These are phyloP conservation scores for Drosophila algonquin DNA, from an alignment of 2,888 invertebrate genomes.

Conservation along the genomic window DNA sequence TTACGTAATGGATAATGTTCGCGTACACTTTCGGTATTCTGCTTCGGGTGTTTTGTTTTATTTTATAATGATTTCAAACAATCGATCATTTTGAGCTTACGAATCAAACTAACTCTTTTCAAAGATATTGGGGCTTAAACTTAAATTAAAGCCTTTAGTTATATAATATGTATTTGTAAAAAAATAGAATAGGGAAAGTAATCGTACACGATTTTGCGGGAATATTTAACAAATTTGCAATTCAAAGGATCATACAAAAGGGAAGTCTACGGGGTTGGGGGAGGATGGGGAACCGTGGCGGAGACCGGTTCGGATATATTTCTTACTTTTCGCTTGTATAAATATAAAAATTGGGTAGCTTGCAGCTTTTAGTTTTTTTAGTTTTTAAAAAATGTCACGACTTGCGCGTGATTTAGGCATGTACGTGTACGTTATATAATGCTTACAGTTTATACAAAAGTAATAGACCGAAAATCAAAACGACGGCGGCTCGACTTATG, in stretches of 20 bases:
- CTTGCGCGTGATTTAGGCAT: conserved; percentile 49
- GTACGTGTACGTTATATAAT: conserved; percentile 31
- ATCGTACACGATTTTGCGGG: conserved; percentile 13
- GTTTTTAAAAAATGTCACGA: conserved; percentile 54
- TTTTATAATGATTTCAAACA: conserved; percentile 23
- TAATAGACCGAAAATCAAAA: conserved; percentile 22
- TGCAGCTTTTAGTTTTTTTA: conserved; percentile 60
- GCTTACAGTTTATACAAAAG: conserved; percentile 35
- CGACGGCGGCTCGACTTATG: conserved; percentile 9
- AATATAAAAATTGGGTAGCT: conserved; percentile 70
- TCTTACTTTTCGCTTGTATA: conserved; percentile 51
- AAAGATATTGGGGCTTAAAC: conserved; percentile 54
- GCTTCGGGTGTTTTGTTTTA: conserved; percentile 5
- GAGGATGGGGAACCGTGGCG: conserved; percentile 13
- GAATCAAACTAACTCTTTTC: conserved; percentile 47
- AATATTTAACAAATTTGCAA: conserved; percentile 34
- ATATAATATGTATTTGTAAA: conserved; percentile 26
- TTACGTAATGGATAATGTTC: conserved; percentile 19
- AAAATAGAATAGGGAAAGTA: conserved; percentile 14
- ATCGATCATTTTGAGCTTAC: conserved; percentile 50
- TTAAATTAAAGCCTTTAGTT: conserved; percentile 55
- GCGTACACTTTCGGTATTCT: conserved; percentile 12
- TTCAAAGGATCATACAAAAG: conserved; percentile 37
- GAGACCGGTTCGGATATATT: conserved; percentile 28
- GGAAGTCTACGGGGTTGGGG: conserved; percentile 10